Base-by-base conservation (phyloP, 30 jellyfish, hydroid and myxozoan genomes). In the Hydractinia echinata region DNA sequence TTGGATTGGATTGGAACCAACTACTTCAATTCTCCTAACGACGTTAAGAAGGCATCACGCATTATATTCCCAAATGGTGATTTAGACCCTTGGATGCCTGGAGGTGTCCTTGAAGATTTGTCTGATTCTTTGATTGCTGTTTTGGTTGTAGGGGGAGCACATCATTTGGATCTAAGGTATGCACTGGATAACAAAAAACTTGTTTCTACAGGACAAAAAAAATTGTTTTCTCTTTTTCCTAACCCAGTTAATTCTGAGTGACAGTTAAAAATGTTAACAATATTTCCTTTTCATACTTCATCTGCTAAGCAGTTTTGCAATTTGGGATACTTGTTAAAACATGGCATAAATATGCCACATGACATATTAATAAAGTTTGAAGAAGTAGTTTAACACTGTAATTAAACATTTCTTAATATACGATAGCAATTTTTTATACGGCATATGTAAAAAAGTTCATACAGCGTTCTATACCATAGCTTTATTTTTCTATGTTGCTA, bases 21-120 rank as follows among this genome's bases (percentile, higher is more conserved):
- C 15, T 92, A 62, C 73, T 87, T 89, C 91, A 95, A 92, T 48
- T 66, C 88, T 50, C 94, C 84, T 8, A 72, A 87, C 62, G 98
- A 92, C 55, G 82, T 92, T 8, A 87, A 81, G 68, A 87, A 87
- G 11, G 95, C 96, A 13, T 87, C 98, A 11, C 91, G 95, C 30
- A 87, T 87, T 16, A 74, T 92, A 30, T 92, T 92, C 74, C 96
- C 98, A 10, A 92, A 92, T 92, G 98, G 98, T 7, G 86, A 92
- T 74, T 72, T 92, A 55, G 98, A 92, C 77, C 98, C 98, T 4
- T 92, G 98, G 98, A 87, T 84, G 95, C 95, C 98, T 5, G 98
- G 98, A n/a, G 98, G 98, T 53, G 98, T 92, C 21, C 89, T 92
- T 18, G 82, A 92, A 61, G 94, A 92, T 70, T 61, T 92, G 72